These are phyloP conservation scores for Myzus persicae DNA, from an alignment of 1,140 invertebrate genomes.

Conservation along the genomic window DNA sequence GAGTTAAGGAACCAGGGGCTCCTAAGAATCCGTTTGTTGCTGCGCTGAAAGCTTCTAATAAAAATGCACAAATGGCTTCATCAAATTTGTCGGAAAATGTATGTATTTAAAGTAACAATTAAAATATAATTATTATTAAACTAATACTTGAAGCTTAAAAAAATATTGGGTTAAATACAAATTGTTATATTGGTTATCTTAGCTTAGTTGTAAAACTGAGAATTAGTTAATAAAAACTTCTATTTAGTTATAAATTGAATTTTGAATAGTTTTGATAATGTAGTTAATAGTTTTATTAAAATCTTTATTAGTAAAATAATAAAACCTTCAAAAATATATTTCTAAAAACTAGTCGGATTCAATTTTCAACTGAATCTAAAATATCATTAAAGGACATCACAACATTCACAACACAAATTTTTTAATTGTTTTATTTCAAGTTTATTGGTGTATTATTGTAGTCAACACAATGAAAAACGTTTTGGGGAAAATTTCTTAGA, in stretches of 20 bases:
- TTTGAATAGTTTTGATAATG: not conserved
- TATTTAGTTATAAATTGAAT: not conserved
- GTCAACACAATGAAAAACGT: too few relatives aligned
- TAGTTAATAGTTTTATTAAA: not conserved
- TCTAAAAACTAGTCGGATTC: too few relatives aligned
- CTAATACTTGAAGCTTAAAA: not conserved
- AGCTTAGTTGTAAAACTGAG: too few relatives aligned
- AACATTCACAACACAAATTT: too few relatives aligned
- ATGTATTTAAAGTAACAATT: constrained; percentile 35
- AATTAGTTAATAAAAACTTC: not conserved
- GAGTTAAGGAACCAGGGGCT: constrained; percentile 27
- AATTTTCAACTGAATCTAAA: not conserved
- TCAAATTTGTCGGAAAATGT: constrained; percentile 31
- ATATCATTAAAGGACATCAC: too few relatives aligned
- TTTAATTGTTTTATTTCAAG: too few relatives aligned
- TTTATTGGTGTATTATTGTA: too few relatives aligned
- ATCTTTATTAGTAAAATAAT: not conserved
- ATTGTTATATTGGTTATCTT: too few relatives aligned
- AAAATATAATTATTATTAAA: constrained; percentile 11
- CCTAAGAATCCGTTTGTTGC: constrained; percentile 38
- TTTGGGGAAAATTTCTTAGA: too few relatives aligned
- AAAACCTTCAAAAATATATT: too few relatives aligned
- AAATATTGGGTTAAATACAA: not conserved
- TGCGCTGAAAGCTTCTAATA: constrained; percentile 24
- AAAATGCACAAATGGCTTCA: not conserved